Percentiles rank a stretch among this genome's conserved stretches.
Evolutionary conservation across 2,113 vertebrate genomes (phyloP).

Genomic region (Chaetorhynchus papuensis): DNA sequence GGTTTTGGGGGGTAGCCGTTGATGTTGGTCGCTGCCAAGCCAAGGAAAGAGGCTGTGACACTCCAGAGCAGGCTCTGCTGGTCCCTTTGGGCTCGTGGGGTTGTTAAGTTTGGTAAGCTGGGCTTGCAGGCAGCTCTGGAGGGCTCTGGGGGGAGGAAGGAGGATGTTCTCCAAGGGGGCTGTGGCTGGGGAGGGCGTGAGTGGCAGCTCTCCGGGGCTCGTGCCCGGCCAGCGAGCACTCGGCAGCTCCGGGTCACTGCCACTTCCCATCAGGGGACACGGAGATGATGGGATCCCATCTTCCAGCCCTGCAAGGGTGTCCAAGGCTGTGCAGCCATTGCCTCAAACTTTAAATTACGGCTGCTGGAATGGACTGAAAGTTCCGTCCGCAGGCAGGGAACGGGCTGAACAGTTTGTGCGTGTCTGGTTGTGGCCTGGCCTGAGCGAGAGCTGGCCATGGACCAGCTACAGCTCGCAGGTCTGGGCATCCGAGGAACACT

Average conservation of each 20-base stretch:
- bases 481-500: neutral
- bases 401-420: neutral
- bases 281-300: neutral
- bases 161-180: neutral
- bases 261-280: neutral
- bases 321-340: fast-evolving
- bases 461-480: neutral
- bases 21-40: neutral
- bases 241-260: neutral
- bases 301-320: neutral
- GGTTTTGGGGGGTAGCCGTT: neutral
- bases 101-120: neutral
- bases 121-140: neutral
- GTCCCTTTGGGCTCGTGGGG: neutral
- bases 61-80: neutral
- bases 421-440: neutral
- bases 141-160: neutral
- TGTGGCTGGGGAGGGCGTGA: neutral
- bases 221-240: neutral
- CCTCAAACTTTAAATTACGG: neutral
- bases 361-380: neutral
- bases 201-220: neutral
- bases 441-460: fast-evolving
- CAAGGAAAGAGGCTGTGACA: neutral
- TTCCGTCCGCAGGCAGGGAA: neutral